Conservation (phyloP, 2,113 vertebrate species). For the Tyrannus savana region DNA sequence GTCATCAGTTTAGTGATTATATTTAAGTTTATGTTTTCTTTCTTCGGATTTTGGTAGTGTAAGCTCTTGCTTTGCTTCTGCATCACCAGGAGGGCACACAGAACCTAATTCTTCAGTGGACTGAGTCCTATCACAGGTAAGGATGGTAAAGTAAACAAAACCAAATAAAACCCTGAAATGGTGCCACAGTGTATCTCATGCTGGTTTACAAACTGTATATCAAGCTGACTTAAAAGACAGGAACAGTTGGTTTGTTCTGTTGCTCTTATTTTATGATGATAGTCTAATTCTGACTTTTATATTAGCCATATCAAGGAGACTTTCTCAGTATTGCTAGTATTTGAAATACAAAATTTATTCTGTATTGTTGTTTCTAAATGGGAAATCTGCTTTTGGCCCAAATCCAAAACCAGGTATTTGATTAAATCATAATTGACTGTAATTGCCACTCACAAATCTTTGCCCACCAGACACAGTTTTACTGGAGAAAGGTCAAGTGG, state of each 20-base stretch:
- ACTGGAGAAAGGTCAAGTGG: neutral
- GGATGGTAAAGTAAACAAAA: neutral
- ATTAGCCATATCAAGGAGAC: neutral
- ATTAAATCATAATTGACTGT: neutral
- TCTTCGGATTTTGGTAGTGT: neutral
- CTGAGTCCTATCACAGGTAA: neutral
- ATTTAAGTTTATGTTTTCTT: neutral
- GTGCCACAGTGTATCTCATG: neutral
- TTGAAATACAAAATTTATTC: neutral
- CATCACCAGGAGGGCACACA: fast-evolving
- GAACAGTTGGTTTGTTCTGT: neutral
- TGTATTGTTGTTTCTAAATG: neutral
- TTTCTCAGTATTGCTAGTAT: neutral
- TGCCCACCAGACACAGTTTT: neutral
- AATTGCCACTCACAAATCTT: neutral
- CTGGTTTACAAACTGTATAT: neutral
- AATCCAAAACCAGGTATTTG: neutral
- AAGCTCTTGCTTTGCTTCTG: neutral
- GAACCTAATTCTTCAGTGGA: neutral
- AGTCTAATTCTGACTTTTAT: neutral
- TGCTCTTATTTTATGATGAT: neutral
- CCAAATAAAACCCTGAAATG: neutral
- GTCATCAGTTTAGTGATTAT: neutral
- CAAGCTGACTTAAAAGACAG: neutral
- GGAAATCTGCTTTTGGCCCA: neutral